Percentiles rank a stretch among this genome's conserved stretches.
Conservation (phyloP, 2,888 invertebrate species). For the Metopia argyrocephala region DNA sequence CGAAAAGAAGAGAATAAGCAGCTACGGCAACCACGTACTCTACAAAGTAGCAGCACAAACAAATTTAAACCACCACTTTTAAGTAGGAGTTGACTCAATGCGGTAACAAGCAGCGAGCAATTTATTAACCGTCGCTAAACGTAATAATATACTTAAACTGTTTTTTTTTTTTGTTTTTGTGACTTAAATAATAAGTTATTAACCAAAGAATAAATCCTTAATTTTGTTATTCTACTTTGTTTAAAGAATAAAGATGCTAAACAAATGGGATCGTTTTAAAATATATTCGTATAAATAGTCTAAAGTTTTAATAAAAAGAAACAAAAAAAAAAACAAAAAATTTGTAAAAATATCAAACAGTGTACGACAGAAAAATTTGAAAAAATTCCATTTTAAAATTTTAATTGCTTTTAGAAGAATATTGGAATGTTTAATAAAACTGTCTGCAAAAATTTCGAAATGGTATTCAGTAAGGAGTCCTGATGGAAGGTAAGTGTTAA, state of each 20-base stretch:
- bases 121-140: constrained; percentile 54
- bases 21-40: constrained; percentile 39
- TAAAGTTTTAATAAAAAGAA: constrained; percentile 5
- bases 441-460: not conserved
- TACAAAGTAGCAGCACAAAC: constrained; percentile 35
- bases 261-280: constrained; percentile 1
- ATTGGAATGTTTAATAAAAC: not conserved
- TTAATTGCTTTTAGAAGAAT: too few relatives aligned
- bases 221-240: not conserved
- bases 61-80: constrained; percentile 54
- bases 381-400: not conserved
- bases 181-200: not conserved
- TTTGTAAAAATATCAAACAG: constrained; percentile 2
- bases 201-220: constrained; percentile 17
- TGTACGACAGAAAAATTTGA: constrained; percentile 18
- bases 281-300: constrained; percentile 5
- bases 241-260: constrained; percentile 8
- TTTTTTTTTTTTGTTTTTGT: not conserved
- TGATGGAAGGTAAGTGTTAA: constrained; percentile 34
- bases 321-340: not conserved
- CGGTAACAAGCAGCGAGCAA: constrained; percentile 35
- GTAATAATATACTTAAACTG: not conserved
- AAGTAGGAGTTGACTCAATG: constrained; percentile 56
- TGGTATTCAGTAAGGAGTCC: too few relatives aligned
- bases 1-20: constrained; percentile 24